Evolutionary conservation across 2,797 vertebrate species (phyloP), one percentile per base, ranked within the genome.

Genomic region (Amblyopsis hoosieri): DNA sequence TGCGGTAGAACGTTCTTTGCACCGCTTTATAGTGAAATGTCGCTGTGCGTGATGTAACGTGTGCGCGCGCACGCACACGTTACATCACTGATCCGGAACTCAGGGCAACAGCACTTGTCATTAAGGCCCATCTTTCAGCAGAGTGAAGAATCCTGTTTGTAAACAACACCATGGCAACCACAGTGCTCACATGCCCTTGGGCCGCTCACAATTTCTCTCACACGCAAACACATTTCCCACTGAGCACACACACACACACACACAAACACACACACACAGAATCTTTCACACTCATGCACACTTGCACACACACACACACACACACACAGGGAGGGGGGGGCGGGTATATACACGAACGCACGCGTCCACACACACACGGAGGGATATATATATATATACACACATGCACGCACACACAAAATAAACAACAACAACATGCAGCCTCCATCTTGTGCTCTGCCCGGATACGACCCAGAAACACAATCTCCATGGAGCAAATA

Each of bases 101-200:
- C 81, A 85, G 77, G 77, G 82, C 83, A 87, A 75, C 78, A 81
- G 71, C 82, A 76, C 79, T 79, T 84, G 85, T 85, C 85, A 89
- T 89, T 89, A 88, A 84, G 78, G 76, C 83, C 76, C 85, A 84
- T 87, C 83, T 79, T 85, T 85, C 80, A 75, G 75, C 73, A 29
- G 75, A 33, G 80, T 4, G 66, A 87, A 67, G 84, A 88, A 88
- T 90, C 72, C 85, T 90, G 90, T 90, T 91, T 71, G 86, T 90
- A 91, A 91, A 91, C 89, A 90, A 85, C 71, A 77, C 87, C 89
- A 90, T 90, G 87, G 86, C 82, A 90, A 90, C 89, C 64, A n/a
- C 31, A 71, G 71, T 66, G 76, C 77, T 82, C 67, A 5, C 69
- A 51, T 67, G 61, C 75, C 75, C 78, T 37, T 8, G 33, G 33